A percentile compares a stretch with the other conserved stretches of the same genome.
phyloP scores from a whole-genome alignment of 2,113 vertebrate genomes.

The Laticauda laticaudata region DNA sequence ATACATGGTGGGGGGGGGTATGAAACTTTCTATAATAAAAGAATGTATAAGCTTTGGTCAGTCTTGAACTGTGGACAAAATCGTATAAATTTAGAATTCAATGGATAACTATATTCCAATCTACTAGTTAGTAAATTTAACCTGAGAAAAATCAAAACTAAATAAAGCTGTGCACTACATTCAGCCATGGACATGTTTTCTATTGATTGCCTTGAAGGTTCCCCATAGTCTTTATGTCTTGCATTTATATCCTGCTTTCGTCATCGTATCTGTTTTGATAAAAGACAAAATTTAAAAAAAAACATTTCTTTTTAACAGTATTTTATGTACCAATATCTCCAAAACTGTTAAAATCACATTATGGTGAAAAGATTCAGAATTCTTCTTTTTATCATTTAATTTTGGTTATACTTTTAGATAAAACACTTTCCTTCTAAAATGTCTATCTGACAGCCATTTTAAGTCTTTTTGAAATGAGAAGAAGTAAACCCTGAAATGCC shows the following conservation, averaged over 20 bases:
- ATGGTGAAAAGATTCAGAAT: background rate
- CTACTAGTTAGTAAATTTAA: background rate
- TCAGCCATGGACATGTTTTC: background rate
- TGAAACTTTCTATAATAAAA: background rate
- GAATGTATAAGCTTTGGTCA: background rate
- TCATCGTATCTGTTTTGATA: background rate
- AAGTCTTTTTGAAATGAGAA: constrained; percentile 26
- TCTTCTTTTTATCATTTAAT: background rate
- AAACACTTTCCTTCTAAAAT: background rate
- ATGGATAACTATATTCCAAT: background rate
- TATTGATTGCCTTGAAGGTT: background rate
- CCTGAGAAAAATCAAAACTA: background rate
- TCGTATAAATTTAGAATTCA: background rate
- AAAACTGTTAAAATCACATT: rapidly evolving
- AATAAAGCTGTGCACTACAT: background rate
- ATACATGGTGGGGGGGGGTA: background rate
- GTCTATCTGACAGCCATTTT: background rate
- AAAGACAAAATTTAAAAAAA: background rate
- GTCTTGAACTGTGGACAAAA: background rate
- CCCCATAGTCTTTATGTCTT: background rate
- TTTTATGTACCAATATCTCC: background rate
- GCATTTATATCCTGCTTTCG: background rate
- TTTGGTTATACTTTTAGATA: background rate
- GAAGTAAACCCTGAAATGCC: constrained; percentile 44
- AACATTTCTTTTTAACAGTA: background rate